Percentiles rank a stretch among this genome's conserved stretches.
phyloP scores from a whole-genome alignment of 2,797 vertebrate species.

The Phylloscopus collybita region DNA sequence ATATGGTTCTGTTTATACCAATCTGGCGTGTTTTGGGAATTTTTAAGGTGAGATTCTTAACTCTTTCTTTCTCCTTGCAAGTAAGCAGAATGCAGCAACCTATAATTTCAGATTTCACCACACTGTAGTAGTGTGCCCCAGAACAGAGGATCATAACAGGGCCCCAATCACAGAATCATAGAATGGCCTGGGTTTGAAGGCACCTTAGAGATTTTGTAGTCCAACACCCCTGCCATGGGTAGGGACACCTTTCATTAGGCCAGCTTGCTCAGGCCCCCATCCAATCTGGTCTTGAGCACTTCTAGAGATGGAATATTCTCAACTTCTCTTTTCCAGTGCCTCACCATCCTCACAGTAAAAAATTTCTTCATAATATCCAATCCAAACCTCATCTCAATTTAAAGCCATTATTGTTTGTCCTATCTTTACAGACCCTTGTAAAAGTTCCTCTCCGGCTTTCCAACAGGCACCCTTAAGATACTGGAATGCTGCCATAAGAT shows the following conservation, averaged over 20 bases:
- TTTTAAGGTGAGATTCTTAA: background rate
- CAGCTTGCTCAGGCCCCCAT: background rate
- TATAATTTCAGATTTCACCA: background rate
- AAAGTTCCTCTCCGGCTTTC: background rate
- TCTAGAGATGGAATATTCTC: background rate
- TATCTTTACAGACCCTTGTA: background rate
- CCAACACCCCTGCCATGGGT: background rate
- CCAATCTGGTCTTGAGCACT: background rate
- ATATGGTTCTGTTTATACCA: background rate
- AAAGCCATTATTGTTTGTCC: background rate
- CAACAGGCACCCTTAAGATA: background rate
- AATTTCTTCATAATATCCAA: background rate
- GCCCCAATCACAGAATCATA: background rate
- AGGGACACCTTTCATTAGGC: background rate
- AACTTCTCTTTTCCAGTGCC: background rate
- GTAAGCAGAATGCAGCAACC: background rate
- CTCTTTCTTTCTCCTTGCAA: background rate
- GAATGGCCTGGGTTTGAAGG: background rate
- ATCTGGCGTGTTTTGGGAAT: background rate
- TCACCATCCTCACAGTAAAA: background rate
- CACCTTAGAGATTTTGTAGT: background rate
- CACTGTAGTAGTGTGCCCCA: too few relatives aligned
- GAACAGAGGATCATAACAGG: background rate
- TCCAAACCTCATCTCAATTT: background rate
- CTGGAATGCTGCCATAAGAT: background rate